Percentiles rank a stretch among this genome's conserved stretches.
phyloP scores from a whole-genome alignment of 2,888 invertebrate genomes.

The Brenthis daphne region DNA sequence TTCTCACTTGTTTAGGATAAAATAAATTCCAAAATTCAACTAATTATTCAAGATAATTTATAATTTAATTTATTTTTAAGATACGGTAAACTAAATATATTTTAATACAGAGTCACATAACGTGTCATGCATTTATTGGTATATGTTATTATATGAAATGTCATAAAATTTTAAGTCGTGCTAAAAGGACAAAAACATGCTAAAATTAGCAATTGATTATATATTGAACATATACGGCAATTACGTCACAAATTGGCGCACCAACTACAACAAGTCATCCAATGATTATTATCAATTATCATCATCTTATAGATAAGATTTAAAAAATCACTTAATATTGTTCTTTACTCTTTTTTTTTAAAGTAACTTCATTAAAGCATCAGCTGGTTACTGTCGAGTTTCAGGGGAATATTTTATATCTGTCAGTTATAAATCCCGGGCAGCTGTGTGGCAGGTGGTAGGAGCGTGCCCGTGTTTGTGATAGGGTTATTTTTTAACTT shows the following conservation, averaged over 20 bases:
- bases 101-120: background rate
- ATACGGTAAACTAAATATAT: background rate
- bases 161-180: no score
- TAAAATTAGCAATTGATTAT: no score
- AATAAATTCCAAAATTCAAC: no score
- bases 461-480: constrained; percentile 65
- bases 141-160: no score
- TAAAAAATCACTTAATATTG: background rate
- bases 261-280: background rate
- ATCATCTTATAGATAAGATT: no score
- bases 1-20: background rate
- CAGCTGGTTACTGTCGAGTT: constrained; percentile 58
- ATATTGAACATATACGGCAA: no score
- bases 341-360: constrained; percentile 1
- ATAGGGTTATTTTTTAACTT: constrained; percentile 45
- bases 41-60: no score
- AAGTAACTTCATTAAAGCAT: constrained; percentile 52
- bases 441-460: constrained; percentile 75
- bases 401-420: constrained; percentile 64
- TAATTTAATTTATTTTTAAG: no score
- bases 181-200: no score
- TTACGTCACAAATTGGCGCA: no score
- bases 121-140: background rate
- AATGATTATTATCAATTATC: no score
- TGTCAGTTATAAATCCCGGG: constrained; percentile 64